phyloP scores from a whole-genome alignment of 2,797 vertebrate species.

The Channa striata region DNA sequence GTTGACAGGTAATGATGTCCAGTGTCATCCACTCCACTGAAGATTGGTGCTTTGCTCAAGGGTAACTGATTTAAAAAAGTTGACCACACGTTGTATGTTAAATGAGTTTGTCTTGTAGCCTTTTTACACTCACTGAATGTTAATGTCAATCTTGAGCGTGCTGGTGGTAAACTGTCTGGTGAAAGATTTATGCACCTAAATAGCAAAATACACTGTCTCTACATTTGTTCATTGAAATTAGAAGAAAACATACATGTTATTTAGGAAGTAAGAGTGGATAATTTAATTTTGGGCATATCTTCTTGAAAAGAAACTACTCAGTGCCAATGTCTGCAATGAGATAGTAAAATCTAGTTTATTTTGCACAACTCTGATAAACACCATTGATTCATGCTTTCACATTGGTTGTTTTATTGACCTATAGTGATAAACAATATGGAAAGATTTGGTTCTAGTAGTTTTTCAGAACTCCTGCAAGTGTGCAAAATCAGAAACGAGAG shows the following conservation, averaged over 20 bases:
- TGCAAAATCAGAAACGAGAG: too few species aligned
- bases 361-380: constrained; percentile 31
- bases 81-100: not conserved
- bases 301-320: constrained; percentile 4
- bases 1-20: constrained; percentile 34
- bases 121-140: not conserved
- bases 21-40: constrained; percentile 23
- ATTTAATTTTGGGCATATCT: not conserved
- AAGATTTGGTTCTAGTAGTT: constrained; percentile 17
- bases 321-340: constrained; percentile 22
- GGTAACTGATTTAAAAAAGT: constrained; percentile 17
- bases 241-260: constrained; percentile 2
- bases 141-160: not conserved
- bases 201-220: not conserved
- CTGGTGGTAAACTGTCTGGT: not conserved
- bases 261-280: not conserved
- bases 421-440: constrained; percentile 37
- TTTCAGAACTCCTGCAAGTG: constrained; percentile 29
- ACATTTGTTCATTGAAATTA: not conserved
- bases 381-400: constrained; percentile 43
- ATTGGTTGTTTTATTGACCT: constrained; percentile 31
- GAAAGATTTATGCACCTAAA: not conserved
- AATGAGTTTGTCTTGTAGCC: not conserved
- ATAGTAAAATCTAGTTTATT: constrained; percentile 33
- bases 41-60: constrained; percentile 25